These are phyloP conservation scores for Cyprinodon tularosa DNA, from an alignment of 2,113 vertebrate genomes.

Conservation along the genomic window DNA sequence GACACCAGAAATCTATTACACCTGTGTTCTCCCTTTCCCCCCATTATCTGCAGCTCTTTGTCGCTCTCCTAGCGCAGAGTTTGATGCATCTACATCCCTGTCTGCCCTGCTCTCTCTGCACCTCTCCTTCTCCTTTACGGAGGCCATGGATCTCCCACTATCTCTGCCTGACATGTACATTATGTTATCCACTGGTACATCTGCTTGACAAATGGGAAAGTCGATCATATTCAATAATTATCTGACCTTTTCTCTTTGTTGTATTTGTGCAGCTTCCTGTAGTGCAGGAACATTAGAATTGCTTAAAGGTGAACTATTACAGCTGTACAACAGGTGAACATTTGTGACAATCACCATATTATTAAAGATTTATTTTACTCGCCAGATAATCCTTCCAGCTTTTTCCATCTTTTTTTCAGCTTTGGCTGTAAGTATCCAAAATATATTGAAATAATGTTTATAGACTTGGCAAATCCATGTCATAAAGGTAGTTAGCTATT, in stretches of 20 bases:
- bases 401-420: neutral
- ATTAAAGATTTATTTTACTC: neutral
- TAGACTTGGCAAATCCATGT: too few species aligned
- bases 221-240: slow-evolving; percentile 75
- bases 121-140: slow-evolving; percentile 14
- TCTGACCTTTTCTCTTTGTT: slow-evolving; percentile 64
- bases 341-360: neutral
- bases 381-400: neutral
- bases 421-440: neutral
- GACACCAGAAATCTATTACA: slow-evolving; percentile 96
- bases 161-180: slow-evolving; percentile 67
- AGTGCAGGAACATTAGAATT: neutral
- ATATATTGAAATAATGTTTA: too few species aligned
- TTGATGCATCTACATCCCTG: slow-evolving; percentile 65
- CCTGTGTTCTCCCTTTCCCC: slow-evolving; percentile 79
- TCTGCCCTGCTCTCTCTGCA: slow-evolving; percentile 29
- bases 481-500: too few species aligned
- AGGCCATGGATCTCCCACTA: slow-evolving; percentile 55
- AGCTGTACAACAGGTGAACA: neutral
- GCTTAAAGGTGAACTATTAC: slow-evolving; percentile 2
- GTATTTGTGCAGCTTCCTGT: slow-evolving; percentile 49
- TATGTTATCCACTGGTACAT: slow-evolving; percentile 65
- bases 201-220: slow-evolving; percentile 68
- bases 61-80: slow-evolving; percentile 46
- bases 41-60: slow-evolving; percentile 46